These are phyloP conservation scores for Ataeniobius toweri DNA, from an alignment of 2,797 vertebrate genomes.

Conservation along the genomic window DNA sequence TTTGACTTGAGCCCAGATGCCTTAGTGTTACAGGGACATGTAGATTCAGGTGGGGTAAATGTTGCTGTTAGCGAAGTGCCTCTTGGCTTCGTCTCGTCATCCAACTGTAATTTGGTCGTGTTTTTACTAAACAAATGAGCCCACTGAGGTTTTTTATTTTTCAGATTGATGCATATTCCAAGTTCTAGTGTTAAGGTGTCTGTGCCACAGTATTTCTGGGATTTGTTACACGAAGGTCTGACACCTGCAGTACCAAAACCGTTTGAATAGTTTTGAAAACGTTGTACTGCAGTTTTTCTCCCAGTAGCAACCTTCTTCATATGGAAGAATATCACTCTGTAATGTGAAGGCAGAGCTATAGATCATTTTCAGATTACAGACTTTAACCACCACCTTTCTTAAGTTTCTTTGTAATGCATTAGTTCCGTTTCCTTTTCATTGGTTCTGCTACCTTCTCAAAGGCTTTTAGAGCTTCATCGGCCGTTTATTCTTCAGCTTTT, in stretches of 20 bases:
- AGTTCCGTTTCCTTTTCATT: not conserved
- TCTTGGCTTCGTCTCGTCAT: slow-evolving; percentile 52
- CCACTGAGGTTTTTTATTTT: not conserved
- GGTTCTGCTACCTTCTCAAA: not conserved
- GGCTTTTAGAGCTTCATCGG: too few species aligned
- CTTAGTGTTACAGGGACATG: slow-evolving; percentile 59
- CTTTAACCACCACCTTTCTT: not conserved
- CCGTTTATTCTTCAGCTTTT: not conserved
- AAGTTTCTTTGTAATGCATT: not conserved
- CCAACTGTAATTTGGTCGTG: not conserved
- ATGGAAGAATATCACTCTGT: not conserved
- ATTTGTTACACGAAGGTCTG: not conserved
- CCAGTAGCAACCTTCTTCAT: not conserved
- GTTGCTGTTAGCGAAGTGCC: slow-evolving; percentile 83
- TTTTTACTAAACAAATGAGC: not conserved
- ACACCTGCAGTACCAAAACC: not conserved
- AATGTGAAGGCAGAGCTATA: not conserved
- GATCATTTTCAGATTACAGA: not conserved
- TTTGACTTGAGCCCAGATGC: slow-evolving; percentile 60
- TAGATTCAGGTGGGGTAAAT: slow-evolving; percentile 9
- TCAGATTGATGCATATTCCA: not conserved
- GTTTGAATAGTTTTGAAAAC: not conserved
- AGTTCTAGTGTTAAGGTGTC: not conserved
- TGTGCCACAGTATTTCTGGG: slow-evolving; percentile 3
- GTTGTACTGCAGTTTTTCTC: not conserved